Evolutionary conservation across 2,797 vertebrate species (phyloP).

Genomic region (Tadarida brasiliensis): DNA sequence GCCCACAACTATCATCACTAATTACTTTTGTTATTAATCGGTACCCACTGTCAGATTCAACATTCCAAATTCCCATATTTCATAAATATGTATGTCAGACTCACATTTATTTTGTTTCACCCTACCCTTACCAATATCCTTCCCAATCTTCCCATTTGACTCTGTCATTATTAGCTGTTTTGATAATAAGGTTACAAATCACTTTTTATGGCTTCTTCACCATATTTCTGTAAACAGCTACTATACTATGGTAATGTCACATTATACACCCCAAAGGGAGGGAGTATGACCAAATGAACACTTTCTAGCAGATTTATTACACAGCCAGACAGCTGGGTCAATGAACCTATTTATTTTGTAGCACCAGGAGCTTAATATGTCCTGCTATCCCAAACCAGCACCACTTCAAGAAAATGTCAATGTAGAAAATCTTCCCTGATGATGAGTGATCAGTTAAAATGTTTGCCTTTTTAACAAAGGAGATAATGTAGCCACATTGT

Average conservation of each 20-base stretch:
- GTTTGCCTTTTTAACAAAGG: slow-evolving; percentile 76
- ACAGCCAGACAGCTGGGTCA: neutral
- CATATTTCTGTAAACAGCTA: slow-evolving; percentile 85
- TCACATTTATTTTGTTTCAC: slow-evolving; percentile 81
- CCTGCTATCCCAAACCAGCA: slow-evolving; percentile 80
- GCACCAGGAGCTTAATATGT: slow-evolving; percentile 71
- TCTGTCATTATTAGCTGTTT: slow-evolving; percentile 81
- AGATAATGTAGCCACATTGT: slow-evolving; percentile 56
- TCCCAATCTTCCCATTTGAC: slow-evolving; percentile 49
- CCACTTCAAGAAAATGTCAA: slow-evolving; percentile 80
- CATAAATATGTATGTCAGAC: slow-evolving; percentile 45
- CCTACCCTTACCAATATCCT: neutral
- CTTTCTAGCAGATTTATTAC: slow-evolving; percentile 85
- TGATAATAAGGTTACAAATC: slow-evolving; percentile 83
- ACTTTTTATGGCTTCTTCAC: slow-evolving; percentile 83
- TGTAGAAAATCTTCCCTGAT: slow-evolving; percentile 71
- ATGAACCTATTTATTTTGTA: slow-evolving; percentile 83
- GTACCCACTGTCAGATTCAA: slow-evolving; percentile 78
- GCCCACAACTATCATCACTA: slow-evolving; percentile 81
- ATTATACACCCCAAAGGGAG: slow-evolving; percentile 70
- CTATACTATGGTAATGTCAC: slow-evolving; percentile 77
- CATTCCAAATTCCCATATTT: slow-evolving; percentile 78
- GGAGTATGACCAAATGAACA: slow-evolving; percentile 50
- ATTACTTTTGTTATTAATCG: slow-evolving; percentile 83
- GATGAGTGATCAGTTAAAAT: slow-evolving; percentile 76